Percentiles rank a stretch among this genome's conserved stretches.
These are phyloP conservation scores for Drosophila longiperda DNA, from an alignment of 2,888 invertebrate genomes.

Conservation along the genomic window DNA sequence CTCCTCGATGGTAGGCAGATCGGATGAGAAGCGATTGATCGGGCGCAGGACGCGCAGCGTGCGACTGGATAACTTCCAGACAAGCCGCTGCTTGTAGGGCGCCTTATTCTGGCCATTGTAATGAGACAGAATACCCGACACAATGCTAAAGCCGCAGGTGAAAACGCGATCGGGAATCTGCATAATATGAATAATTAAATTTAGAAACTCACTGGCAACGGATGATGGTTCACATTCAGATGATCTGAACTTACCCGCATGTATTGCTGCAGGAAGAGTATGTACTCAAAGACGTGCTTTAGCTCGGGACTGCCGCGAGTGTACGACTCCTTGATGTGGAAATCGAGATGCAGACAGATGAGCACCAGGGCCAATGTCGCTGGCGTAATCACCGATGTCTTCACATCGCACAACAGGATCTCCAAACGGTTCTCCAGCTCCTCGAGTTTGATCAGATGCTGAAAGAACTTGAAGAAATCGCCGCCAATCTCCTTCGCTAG, in stretches of 20 bases:
- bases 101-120: constrained; percentile 90
- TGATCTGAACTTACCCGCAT: constrained; percentile 87
- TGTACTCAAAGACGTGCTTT: constrained; percentile 89
- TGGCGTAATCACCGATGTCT: constrained; percentile 90
- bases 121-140: constrained; percentile 88
- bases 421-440: constrained; percentile 90
- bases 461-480: constrained; percentile 86
- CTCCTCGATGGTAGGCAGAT: constrained; percentile 91
- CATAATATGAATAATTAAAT: neutral
- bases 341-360: constrained; percentile 90
- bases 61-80: constrained; percentile 91
- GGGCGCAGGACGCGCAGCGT: constrained; percentile 90
- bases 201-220: neutral
- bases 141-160: constrained; percentile 87
- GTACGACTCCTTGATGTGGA: constrained; percentile 85
- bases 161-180: constrained; percentile 90
- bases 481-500: constrained; percentile 86
- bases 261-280: constrained; percentile 89
- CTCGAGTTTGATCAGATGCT: constrained; percentile 86
- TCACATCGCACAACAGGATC: constrained; percentile 90
- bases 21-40: constrained; percentile 90
- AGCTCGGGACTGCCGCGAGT: constrained; percentile 86
- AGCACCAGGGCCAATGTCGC: constrained; percentile 92
- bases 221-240: constrained; percentile 24
- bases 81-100: constrained; percentile 89